Percentiles rank a stretch among this genome's conserved stretches.
phyloP scores from a whole-genome alignment of 2,113 vertebrate genomes.

The Oreocharis arfaki region DNA sequence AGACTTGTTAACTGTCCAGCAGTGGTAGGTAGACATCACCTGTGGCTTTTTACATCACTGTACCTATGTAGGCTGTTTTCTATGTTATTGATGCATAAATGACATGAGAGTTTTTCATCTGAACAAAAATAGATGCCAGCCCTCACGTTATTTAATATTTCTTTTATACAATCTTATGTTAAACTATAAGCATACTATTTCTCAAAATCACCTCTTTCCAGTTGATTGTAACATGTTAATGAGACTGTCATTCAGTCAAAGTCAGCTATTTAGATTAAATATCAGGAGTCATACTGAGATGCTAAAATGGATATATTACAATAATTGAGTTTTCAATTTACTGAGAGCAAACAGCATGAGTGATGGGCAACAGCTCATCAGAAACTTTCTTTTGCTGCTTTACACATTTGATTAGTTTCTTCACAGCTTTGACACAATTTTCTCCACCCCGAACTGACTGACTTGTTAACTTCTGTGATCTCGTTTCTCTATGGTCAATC shows the following conservation, averaged over 20 bases:
- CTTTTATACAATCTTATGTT: not conserved
- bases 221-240: not conserved
- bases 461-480: not conserved
- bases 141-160: not conserved
- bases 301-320: not conserved
- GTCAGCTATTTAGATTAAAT: not conserved
- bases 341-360: not conserved
- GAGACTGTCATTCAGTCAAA: not conserved
- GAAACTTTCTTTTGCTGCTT: not conserved
- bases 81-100: not conserved
- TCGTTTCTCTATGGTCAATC: not conserved
- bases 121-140: not conserved
- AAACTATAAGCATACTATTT: not conserved
- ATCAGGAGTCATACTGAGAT: not conserved
- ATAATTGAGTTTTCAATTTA: not conserved
- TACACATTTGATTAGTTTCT: not conserved
- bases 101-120: not conserved
- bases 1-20: not conserved
- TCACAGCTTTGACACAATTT: not conserved
- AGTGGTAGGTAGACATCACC: not conserved
- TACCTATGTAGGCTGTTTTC: not conserved
- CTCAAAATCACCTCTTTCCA: not conserved
- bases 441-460: not conserved
- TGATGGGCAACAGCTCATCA: not conserved
- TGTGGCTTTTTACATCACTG: not conserved